Base-by-base conservation (phyloP, 2,888 invertebrate species). In the Elmis aenea region DNA sequence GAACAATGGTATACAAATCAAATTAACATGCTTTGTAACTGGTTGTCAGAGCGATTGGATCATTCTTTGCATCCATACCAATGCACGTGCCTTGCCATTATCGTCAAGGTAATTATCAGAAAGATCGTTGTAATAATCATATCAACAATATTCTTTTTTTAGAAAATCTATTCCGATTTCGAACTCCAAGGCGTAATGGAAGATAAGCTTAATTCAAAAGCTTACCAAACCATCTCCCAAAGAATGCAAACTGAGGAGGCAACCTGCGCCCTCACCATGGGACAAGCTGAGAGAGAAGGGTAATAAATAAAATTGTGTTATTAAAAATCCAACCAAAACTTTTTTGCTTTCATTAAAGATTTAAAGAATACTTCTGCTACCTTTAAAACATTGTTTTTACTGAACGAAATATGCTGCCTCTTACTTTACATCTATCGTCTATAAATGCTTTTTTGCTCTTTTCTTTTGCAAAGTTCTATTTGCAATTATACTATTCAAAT, bases 141-240 rank as follows among this genome's bases (percentile, higher is more conserved):
- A 18, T 6, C 5, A 8, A 11, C 5, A n/a, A 5, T 42, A n/a
- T 32, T 43, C 42, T 42, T 29, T 46, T 70, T 69, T 22, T 71
- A 97, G 91, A 99, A 99, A 86, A 83, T 96, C 68, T 96, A 95
- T 75, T 91, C 94, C 27, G 97, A 99, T 72, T 99, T 97, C 71
- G 97, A 97, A 73, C 79, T 99, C 42, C 97, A 99, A 74, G 97
- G 97, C 50, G 95, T 99, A 25, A 91, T 93, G 69, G 96, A 97
- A 62, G 95, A 96, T 66, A 91, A 92, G 68, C 74, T 99, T 38
- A 94, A 95, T 73, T 92, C 91, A 45, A 95, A 95, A 74, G 81
- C 83, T 52, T 97, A 97, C 75, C 90, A 93, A 72, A 85, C 82
- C 42, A 87, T 97, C 54, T 84, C 87, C 38, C 85, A 87, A 54